These are phyloP conservation scores for Brachymystax lenok DNA, from an alignment of 2,797 vertebrate species.

Conservation along the genomic window DNA sequence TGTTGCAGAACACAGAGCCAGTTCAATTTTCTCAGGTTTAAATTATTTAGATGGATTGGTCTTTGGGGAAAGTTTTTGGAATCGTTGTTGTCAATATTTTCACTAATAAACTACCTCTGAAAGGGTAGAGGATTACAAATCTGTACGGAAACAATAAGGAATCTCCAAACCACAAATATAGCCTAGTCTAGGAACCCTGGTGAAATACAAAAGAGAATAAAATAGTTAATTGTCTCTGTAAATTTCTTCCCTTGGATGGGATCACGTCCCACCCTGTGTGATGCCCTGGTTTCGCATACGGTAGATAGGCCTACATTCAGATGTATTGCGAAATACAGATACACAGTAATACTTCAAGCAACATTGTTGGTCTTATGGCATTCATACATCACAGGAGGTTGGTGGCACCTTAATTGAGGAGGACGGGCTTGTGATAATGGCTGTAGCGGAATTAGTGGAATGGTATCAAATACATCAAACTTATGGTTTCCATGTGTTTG, in stretches of 20 bases:
- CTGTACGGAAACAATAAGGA: constrained; percentile 36
- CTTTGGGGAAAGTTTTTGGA: constrained; percentile 42
- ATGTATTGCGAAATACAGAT: too few species aligned
- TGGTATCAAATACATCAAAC: too few species aligned
- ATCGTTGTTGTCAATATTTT: constrained; percentile 50
- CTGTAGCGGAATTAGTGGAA: too few species aligned
- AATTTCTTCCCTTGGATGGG: too few species aligned
- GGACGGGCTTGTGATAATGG: too few species aligned
- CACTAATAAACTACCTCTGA: constrained; percentile 35
- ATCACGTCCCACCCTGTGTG: too few species aligned
- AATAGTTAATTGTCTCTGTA: constrained; percentile 13
- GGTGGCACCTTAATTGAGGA: too few species aligned
- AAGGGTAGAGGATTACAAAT: constrained; percentile 33
- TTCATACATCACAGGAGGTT: not conserved
- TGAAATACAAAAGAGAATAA: constrained; percentile 27
- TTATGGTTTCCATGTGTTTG: too few species aligned
- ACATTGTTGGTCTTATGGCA: constrained; percentile 9
- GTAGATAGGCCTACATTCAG: too few species aligned
- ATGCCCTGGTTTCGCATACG: too few species aligned
- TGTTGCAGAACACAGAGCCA: constrained; percentile 22
- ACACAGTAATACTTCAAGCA: not conserved
- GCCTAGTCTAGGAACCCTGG: constrained; percentile 2
- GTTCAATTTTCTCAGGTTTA: constrained; percentile 23
- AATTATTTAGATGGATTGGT: constrained; percentile 47
- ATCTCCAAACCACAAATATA: constrained; percentile 24